phyloP scores from a whole-genome alignment of 2,797 vertebrate species.

The Holocentrus rufus region DNA sequence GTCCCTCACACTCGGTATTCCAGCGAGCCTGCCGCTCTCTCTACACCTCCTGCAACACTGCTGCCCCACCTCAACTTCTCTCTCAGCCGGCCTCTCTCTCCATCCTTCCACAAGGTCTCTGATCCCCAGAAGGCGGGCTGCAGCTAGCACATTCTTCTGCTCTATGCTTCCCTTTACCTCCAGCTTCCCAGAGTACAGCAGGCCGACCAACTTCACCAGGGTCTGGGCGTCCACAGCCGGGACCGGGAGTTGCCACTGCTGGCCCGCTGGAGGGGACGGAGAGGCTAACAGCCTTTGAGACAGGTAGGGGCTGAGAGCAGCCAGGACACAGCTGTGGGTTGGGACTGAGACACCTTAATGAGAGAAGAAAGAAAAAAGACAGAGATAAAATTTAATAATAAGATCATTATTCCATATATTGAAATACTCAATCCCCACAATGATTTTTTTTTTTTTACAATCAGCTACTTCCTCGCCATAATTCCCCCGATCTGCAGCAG shows the following conservation, averaged over 20 bases:
- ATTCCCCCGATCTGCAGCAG: not conserved
- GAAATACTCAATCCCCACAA: not conserved
- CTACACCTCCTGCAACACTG: not conserved
- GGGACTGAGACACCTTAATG: conserved; percentile 78
- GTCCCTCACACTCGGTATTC: not conserved
- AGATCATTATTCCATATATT: not conserved
- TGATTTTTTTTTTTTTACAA: not conserved
- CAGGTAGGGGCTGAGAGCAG: conserved; percentile 78
- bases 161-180: conserved; percentile 65
- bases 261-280: conserved; percentile 62
- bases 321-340: conserved; percentile 80
- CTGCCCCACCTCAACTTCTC: conserved; percentile 5
- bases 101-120: conserved; percentile 54
- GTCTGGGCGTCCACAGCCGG: conserved; percentile 66
- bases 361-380: not conserved
- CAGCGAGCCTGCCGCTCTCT: conserved; percentile 19
- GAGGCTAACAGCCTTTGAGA: conserved; percentile 60
- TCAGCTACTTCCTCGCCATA: not conserved
- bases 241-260: conserved; percentile 70
- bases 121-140: conserved; percentile 73
- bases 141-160: conserved; percentile 70
- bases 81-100: not conserved
- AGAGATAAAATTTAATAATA: not conserved
- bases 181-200: conserved; percentile 80
- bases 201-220: conserved; percentile 78